A percentile compares a stretch with the other conserved stretches of the same genome.
These are phyloP conservation scores for Furnarius figulus DNA, from an alignment of 2,113 vertebrate genomes.

Conservation along the genomic window DNA sequence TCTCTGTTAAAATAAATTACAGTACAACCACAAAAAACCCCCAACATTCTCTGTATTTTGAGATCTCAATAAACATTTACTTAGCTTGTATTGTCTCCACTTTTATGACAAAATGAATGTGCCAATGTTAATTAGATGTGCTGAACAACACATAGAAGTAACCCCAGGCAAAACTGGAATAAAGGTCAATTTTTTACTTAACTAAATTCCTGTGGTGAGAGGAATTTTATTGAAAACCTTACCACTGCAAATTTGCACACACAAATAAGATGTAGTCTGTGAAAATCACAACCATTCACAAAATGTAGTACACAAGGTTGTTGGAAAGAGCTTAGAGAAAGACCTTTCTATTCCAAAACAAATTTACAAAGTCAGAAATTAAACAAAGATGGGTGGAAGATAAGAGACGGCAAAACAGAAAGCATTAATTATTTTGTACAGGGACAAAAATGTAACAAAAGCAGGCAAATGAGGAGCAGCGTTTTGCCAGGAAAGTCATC, in stretches of 20 bases:
- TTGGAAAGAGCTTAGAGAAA: slow-evolving; percentile 14
- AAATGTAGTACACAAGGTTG: neutral
- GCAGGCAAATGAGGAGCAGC: neutral
- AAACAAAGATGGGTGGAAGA: neutral
- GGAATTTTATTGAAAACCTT: slow-evolving; percentile 42
- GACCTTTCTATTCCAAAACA: neutral
- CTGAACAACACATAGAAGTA: slow-evolving; percentile 47
- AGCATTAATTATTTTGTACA: neutral
- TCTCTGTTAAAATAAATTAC: slow-evolving; percentile 31
- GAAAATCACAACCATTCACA: slow-evolving; percentile 19
- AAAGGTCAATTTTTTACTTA: slow-evolving; percentile 26
- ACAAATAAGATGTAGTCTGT: neutral
- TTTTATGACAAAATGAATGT: slow-evolving; percentile 18
- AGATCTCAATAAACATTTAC: neutral
- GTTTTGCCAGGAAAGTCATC: neutral
- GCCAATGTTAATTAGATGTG: slow-evolving; percentile 34
- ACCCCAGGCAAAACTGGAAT: slow-evolving; percentile 16
- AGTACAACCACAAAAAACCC: neutral
- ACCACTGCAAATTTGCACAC: slow-evolving; percentile 2
- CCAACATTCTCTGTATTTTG: neutral
- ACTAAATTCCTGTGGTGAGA: slow-evolving; percentile 37
- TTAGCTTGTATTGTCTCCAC: neutral
- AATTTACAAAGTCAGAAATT: neutral
- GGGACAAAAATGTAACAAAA: neutral
- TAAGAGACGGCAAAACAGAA: neutral